phyloP scores from a whole-genome alignment of 64 coral and sea anemone species.

The Porites lutea region DNA sequence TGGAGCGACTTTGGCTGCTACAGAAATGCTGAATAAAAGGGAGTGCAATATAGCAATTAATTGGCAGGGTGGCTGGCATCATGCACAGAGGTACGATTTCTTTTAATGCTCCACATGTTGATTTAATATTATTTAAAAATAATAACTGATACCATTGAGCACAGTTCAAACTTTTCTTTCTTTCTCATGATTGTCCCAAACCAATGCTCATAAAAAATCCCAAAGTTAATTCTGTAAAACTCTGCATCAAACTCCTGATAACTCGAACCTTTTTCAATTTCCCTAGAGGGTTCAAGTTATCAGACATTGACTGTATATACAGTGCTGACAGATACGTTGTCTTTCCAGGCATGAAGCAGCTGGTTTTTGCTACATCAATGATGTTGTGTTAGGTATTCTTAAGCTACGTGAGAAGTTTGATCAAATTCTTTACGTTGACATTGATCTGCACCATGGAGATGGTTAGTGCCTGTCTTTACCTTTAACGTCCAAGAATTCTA shows the following conservation, averaged over 20 bases:
- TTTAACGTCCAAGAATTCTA: background rate
- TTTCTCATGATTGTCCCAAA: no score
- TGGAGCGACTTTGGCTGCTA: conserved; percentile 87
- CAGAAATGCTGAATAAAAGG: conserved; percentile 69
- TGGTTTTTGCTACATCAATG: conserved; percentile 98
- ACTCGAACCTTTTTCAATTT: no score
- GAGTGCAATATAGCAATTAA: conserved; percentile 88
- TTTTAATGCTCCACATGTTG: background rate
- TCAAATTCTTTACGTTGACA: conserved; percentile 87
- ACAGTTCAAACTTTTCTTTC: no score
- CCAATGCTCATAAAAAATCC: no score
- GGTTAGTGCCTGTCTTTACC: conserved; percentile 33
- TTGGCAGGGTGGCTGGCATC: conserved; percentile 98
- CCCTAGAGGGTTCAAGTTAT: no score
- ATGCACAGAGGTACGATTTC: conserved; percentile 87
- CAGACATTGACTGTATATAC: no score
- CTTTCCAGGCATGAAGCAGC: conserved; percentile 84
- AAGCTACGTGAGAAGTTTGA: conserved; percentile 95
- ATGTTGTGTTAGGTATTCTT: conserved; percentile 93
- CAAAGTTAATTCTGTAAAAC: no score
- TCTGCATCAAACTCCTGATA: no score
- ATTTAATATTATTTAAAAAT: no score
- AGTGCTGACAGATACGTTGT: no score
- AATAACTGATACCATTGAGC: no score
- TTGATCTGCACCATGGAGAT: conserved; percentile 99